Evolutionary conservation across 2,888 invertebrate species (phyloP), one percentile per base, ranked within the genome.

Genomic region (Drosophila affinis): DNA sequence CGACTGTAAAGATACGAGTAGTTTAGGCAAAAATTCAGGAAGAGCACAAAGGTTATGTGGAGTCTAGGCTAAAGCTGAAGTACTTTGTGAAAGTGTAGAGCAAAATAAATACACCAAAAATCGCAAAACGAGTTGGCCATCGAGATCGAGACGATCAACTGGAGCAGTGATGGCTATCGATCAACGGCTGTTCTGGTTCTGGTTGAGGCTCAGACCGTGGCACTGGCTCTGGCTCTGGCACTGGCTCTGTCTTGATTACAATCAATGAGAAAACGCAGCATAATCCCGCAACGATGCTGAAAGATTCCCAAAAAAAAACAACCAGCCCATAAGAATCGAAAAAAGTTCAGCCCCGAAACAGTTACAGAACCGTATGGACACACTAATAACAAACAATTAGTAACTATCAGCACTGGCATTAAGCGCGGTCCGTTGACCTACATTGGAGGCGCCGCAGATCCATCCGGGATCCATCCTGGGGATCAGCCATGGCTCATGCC

Each of bases 351-450:
- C 45, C 24, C 48, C 47, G 34, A 72, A 76, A 88, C 86, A 86
- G 86, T 84, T 82, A 86, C 77, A 76, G 86, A 86, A 74, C 80
- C 73, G 49, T 62, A 63, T 69, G 61, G 39, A n/a, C 52, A 72
- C 70, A 72, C 76, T 88, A 85, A 85, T 85, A 85, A 85, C 77
- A 88, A 85, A 81, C 88, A 85, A 88, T 85, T 85, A 88, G 88
- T 83, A 83, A 86, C 83, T 80, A 88, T 67, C 82, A 78, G 75
- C 74, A 74, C 80, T 77, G 83, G 71, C 60, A 88, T 88, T 87
- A 88, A 73, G 44, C 52, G 12, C 29, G 46, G 24, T 24, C 24
- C 24, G 24, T 51, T 75, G 79, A 78, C 87, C 87, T 81, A 83
- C 67, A 85, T 84, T 72, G 56, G 45, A 29, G 57, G 47, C 44